phyloP scores from a whole-genome alignment of 2,113 vertebrate species.

The Sinocyclocheilus maitianheensis region DNA sequence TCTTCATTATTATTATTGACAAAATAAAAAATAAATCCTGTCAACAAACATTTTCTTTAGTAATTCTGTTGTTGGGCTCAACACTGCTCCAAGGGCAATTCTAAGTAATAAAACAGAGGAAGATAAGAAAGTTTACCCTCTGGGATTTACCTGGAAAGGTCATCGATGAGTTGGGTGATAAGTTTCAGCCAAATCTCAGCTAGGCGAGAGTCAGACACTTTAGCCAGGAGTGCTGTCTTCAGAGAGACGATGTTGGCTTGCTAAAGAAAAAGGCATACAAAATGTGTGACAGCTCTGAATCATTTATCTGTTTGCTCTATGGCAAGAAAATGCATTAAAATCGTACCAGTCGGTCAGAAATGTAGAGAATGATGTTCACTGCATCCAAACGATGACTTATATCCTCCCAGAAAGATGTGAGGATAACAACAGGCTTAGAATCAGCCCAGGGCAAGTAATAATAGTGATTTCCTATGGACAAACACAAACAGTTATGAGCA shows the following conservation, averaged over 20 bases:
- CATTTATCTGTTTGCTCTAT: background rate
- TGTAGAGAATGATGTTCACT: conserved; percentile 85
- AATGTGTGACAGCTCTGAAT: conserved; percentile 47
- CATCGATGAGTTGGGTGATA: conserved; percentile 88
- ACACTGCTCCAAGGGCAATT: background rate
- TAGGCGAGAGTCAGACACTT: conserved; percentile 78
- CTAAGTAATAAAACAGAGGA: conserved; percentile 15
- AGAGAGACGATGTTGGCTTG: conserved; percentile 83
- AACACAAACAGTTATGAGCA: background rate
- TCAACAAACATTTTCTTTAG: background rate
- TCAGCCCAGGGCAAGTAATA: conserved; percentile 94
- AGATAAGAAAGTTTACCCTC: background rate
- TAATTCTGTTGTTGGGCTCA: background rate
- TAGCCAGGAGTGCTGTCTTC: conserved; percentile 85
- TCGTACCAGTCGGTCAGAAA: conserved; percentile 84
- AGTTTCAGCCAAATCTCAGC: conserved; percentile 87
- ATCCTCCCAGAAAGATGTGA: conserved; percentile 97
- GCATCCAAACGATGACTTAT: conserved; percentile 91
- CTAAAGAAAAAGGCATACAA: conserved; percentile 70
- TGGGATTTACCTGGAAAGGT: conserved; percentile 73
- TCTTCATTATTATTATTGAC: background rate
- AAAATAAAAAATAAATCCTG: background rate
- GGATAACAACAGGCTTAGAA: conserved; percentile 91
- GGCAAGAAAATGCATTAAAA: background rate
- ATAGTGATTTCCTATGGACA: conserved; percentile 87